A percentile compares a stretch with the other conserved stretches of the same genome.
phyloP scores from a whole-genome alignment of 2,888 invertebrate species.

The Parnassius smintheus region DNA sequence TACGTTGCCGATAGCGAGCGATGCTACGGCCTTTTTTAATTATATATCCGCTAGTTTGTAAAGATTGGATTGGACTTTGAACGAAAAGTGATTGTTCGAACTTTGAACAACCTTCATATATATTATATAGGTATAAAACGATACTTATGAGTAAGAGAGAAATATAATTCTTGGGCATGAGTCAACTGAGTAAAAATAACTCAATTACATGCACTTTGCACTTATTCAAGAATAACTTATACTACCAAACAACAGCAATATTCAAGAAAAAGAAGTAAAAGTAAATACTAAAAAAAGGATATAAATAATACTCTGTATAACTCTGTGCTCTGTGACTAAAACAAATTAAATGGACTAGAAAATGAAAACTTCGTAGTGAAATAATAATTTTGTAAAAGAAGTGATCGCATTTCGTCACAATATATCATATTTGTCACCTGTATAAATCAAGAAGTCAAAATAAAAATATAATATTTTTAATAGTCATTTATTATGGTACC shows the following conservation, averaged over 20 bases:
- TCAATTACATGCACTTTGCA: neutral
- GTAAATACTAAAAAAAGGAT: too few species aligned
- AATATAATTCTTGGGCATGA: slow-evolving; percentile 3
- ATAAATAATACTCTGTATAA: too few species aligned
- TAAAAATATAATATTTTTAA: too few species aligned
- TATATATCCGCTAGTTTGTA: slow-evolving; percentile 17
- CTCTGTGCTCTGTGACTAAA: too few species aligned
- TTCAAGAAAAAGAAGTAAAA: neutral
- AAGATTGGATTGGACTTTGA: slow-evolving; percentile 25
- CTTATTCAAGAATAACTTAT: neutral
- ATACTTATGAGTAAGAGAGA: too few species aligned
- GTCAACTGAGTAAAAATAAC: slow-evolving; percentile 15
- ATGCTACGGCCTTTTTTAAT: slow-evolving; percentile 11
- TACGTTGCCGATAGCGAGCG: slow-evolving; percentile 16
- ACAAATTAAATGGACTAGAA: too few species aligned
- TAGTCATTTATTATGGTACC: too few species aligned
- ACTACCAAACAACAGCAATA: slow-evolving; percentile 3
- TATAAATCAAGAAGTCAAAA: too few species aligned
- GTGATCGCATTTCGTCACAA: too few species aligned
- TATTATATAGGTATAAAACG: neutral
- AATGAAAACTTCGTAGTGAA: too few species aligned
- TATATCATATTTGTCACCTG: too few species aligned
- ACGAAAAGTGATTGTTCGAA: slow-evolving; percentile 6
- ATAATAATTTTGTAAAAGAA: too few species aligned
- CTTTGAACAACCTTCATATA: slow-evolving; percentile 8